phyloP scores from a whole-genome alignment of 2,888 invertebrate species.

The Diabrotica balteata region DNA sequence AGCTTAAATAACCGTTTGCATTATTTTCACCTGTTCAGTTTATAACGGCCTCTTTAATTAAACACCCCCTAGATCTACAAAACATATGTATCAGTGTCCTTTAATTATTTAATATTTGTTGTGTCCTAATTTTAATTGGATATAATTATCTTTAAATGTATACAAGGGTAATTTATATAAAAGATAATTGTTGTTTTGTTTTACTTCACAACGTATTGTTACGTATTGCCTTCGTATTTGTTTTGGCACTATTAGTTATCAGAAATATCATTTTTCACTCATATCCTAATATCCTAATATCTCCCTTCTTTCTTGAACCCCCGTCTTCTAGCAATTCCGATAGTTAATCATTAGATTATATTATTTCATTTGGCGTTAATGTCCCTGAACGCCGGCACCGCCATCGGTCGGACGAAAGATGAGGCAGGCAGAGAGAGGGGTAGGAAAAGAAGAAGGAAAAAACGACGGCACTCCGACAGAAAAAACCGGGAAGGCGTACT shows the following conservation, averaged over 20 bases:
- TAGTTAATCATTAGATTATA: conserved; percentile 40
- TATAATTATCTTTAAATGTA: too few species aligned
- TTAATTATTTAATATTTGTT: too few species aligned
- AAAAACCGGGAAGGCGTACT: conserved; percentile 55
- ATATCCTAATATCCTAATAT: conserved; percentile 11
- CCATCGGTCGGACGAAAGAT: conserved; percentile 9
- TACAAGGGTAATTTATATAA: too few species aligned
- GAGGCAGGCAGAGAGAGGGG: conserved; percentile 14
- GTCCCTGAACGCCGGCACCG: conserved; percentile 47
- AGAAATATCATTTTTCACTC: conserved; percentile 23
- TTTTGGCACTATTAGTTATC: conserved; percentile 2
- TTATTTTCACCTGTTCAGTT: too few species aligned
- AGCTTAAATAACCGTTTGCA: too few species aligned
- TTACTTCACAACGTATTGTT: background rate
- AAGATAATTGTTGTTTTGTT: too few species aligned
- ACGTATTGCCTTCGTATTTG: background rate
- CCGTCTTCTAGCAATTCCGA: conserved; percentile 17
- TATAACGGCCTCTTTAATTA: too few species aligned
- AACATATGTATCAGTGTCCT: too few species aligned
- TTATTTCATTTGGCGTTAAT: conserved; percentile 48
- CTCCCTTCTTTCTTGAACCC: conserved; percentile 18
- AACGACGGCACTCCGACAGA: conserved; percentile 49
- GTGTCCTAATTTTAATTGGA: too few species aligned
- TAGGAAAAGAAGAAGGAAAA: conserved; percentile 40
- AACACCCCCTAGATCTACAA: too few species aligned